Conservation (phyloP, 1,140 invertebrate genomes). For the Melitaea cinxia region DNA sequence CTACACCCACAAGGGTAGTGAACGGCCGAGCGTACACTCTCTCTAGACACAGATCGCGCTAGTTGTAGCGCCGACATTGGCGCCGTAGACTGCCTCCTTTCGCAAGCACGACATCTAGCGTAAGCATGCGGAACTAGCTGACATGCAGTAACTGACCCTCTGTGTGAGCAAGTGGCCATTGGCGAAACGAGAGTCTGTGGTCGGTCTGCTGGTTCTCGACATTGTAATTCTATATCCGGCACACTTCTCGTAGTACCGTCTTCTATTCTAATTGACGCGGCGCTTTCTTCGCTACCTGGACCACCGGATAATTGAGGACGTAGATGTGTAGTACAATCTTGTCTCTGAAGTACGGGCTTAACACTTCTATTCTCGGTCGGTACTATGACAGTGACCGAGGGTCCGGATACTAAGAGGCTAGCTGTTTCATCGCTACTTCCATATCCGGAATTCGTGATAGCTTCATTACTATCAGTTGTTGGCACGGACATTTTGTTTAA, state of each 20-base stretch:
- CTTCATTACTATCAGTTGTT: constrained; percentile 79
- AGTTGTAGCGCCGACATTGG: constrained; percentile 88
- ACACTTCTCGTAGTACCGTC: constrained; percentile 91
- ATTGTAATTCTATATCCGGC: constrained; percentile 94
- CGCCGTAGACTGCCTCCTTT: constrained; percentile 88
- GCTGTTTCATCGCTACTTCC: constrained; percentile 90
- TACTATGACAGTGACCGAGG: constrained; percentile 77
- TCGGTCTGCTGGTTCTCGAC: constrained; percentile 81
- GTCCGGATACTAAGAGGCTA: constrained; percentile 85
- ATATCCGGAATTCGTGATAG: constrained; percentile 84
- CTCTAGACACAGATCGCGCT: constrained; percentile 88
- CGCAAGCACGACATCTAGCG: constrained; percentile 85
- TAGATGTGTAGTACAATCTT: constrained; percentile 90
- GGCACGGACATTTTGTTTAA: constrained; percentile 68
- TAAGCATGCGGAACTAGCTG: constrained; percentile 83
- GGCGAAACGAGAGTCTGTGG: constrained; percentile 81
- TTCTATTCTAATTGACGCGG: constrained; percentile 82
- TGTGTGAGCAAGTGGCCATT: constrained; percentile 80
- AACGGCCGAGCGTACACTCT: constrained; percentile 86
- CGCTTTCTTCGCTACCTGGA: constrained; percentile 90
- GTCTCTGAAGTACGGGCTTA: constrained; percentile 91
- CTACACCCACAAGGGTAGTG: constrained; percentile 83
- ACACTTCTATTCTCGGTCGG: constrained; percentile 72
- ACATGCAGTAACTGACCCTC: constrained; percentile 83
- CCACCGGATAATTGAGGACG: constrained; percentile 88